Percentiles rank a stretch among this genome's conserved stretches.
Evolutionary conservation across 2,888 invertebrate species (phyloP).

Genomic region (Alcis repandata): DNA sequence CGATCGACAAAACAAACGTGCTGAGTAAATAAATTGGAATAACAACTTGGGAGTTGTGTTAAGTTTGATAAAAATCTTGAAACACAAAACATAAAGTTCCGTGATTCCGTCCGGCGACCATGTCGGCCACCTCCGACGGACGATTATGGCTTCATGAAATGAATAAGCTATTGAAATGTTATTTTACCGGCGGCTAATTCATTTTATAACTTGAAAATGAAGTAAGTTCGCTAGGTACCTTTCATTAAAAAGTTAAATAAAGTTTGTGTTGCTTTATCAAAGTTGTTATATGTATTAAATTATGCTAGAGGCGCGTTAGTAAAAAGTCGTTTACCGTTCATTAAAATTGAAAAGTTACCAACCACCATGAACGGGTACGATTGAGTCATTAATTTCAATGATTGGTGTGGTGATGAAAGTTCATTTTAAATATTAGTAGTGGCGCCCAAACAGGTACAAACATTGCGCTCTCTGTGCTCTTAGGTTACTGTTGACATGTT

Average conservation of each 20-base stretch:
- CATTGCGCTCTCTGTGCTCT: not conserved
- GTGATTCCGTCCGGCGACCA: no score
- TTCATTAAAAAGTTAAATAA: no score
- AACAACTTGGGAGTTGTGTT: slow-evolving; percentile 10
- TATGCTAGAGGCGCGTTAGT: not conserved
- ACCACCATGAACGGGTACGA: not conserved
- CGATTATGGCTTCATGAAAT: no score
- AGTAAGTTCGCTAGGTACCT: no score
- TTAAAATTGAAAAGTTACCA: not conserved
- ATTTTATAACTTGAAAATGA: no score
- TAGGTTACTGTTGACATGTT: slow-evolving; percentile 15
- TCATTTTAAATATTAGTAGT: not conserved
- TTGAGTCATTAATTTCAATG: not conserved
- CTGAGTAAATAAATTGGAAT: slow-evolving; percentile 42
- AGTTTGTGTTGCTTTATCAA: no score
- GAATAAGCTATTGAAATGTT: no score
- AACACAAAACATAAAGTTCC: no score
- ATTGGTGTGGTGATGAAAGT: not conserved
- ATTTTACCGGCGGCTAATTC: no score
- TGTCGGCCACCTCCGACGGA: no score
- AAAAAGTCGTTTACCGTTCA: not conserved
- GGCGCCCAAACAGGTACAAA: slow-evolving; percentile 4
- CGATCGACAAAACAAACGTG: slow-evolving; percentile 45
- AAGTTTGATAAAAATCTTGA: no score
- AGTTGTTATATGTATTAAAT: not conserved